Percentiles rank a stretch among this genome's conserved stretches.
Conservation (phyloP, 2,888 invertebrate species). For the Stenurella melanura region DNA sequence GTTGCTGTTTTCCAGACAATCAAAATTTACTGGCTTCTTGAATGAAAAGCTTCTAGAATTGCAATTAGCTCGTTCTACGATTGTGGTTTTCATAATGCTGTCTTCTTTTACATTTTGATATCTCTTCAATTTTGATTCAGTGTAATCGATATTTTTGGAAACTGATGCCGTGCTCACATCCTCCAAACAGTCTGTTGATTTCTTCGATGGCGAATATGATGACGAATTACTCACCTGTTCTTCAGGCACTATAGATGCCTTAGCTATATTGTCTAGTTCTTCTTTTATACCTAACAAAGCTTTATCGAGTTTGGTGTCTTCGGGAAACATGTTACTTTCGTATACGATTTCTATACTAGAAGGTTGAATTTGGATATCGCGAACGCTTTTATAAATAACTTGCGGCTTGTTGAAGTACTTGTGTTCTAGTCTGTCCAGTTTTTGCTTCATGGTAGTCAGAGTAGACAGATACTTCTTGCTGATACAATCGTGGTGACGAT, state of each 20-base stretch:
- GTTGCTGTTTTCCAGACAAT: background rate
- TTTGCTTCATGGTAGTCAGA: constrained; percentile 59
- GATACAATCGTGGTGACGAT: constrained; percentile 41
- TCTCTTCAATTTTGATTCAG: background rate
- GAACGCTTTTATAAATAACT: constrained; percentile 55
- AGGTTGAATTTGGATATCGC: constrained; percentile 48
- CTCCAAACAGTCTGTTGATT: no score
- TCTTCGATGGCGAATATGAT: background rate
- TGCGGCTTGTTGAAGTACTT: constrained; percentile 58
- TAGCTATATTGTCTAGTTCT: constrained; percentile 46
- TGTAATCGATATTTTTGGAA: no score
- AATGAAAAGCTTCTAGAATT: constrained; percentile 19
- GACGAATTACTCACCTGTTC: background rate
- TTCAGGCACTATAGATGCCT: background rate
- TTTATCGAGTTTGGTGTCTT: constrained; percentile 42
- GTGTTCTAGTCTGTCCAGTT: constrained; percentile 62
- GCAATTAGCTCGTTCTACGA: background rate
- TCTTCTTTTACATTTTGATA: background rate
- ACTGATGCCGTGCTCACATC: no score
- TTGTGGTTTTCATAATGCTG: background rate
- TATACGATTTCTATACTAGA: constrained; percentile 46
- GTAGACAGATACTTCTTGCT: constrained; percentile 59
- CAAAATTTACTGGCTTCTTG: background rate
- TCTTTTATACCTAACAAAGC: constrained; percentile 44
- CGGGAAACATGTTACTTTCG: constrained; percentile 22